phyloP scores from a whole-genome alignment of 2,888 invertebrate species.

The Scrobipalpa costella region DNA sequence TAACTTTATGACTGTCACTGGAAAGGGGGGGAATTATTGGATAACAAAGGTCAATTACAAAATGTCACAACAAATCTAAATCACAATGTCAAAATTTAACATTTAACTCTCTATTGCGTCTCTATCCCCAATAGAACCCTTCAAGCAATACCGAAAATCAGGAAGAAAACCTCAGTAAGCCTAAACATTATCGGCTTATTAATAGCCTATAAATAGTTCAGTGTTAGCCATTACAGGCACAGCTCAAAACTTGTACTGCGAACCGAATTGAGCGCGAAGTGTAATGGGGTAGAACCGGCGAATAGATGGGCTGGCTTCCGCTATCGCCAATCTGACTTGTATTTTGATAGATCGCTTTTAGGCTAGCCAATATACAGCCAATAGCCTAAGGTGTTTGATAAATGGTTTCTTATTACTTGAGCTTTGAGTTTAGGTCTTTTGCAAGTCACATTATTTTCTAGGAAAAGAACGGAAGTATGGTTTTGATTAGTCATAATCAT shows the following conservation, averaged over 20 bases:
- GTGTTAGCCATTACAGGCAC: not conserved
- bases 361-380: conserved; percentile 6
- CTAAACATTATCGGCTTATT: not conserved
- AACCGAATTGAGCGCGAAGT: conserved; percentile 22
- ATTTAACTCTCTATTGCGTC: too few relatives aligned
- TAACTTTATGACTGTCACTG: too few relatives aligned
- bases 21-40: too few relatives aligned
- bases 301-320: conserved; percentile 21
- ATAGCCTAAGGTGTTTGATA: not conserved
- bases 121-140: too few relatives aligned
- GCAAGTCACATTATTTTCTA: not conserved
- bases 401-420: not conserved
- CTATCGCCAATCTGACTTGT: conserved; percentile 21
- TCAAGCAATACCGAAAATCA: not conserved
- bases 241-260: conserved; percentile 16
- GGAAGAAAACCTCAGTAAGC: not conserved
- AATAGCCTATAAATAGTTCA: conserved; percentile 10
- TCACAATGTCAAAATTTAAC: too few relatives aligned
- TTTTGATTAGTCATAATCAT: too few relatives aligned
- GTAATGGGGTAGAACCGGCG: conserved; percentile 16
- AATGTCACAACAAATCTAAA: too few relatives aligned
- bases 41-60: too few relatives aligned
- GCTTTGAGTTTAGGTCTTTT: not conserved
- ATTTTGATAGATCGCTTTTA: conserved; percentile 22
- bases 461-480: too few relatives aligned